phyloP scores from a whole-genome alignment of 2,113 vertebrate species.

The Odontophorus gujanensis region DNA sequence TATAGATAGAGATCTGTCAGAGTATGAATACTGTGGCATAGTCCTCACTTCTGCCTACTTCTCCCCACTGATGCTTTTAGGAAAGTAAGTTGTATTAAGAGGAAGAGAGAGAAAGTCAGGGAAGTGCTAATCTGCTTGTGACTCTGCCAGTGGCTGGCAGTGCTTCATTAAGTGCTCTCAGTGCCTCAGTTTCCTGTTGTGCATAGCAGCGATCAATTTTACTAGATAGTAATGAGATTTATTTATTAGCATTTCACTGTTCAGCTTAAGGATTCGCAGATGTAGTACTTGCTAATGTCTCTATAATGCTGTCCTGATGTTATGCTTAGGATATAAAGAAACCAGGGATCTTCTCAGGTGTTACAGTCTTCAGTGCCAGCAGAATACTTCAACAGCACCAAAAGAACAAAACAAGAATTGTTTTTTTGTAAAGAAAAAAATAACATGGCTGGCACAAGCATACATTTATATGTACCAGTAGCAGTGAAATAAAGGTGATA shows the following conservation, averaged over 20 bases:
- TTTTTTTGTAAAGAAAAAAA: neutral
- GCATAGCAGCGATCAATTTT: neutral
- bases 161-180: neutral
- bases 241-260: neutral
- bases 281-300: neutral
- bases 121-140: neutral
- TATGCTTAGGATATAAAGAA: neutral
- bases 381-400: neutral
- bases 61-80: neutral
- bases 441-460: neutral
- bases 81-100: neutral
- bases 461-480: neutral
- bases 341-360: neutral
- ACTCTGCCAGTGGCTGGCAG: neutral
- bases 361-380: neutral
- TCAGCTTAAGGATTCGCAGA: neutral
- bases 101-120: neutral
- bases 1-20: neutral
- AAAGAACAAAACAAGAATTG: neutral
- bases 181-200: neutral
- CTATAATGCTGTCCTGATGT: neutral
- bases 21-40: accelerated
- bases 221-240: neutral
- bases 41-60: neutral
- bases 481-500: neutral